These are phyloP conservation scores for Mesocentrotus franciscanus DNA, from an alignment of 53 echinoderm and acorn worm species.

Conservation along the genomic window DNA sequence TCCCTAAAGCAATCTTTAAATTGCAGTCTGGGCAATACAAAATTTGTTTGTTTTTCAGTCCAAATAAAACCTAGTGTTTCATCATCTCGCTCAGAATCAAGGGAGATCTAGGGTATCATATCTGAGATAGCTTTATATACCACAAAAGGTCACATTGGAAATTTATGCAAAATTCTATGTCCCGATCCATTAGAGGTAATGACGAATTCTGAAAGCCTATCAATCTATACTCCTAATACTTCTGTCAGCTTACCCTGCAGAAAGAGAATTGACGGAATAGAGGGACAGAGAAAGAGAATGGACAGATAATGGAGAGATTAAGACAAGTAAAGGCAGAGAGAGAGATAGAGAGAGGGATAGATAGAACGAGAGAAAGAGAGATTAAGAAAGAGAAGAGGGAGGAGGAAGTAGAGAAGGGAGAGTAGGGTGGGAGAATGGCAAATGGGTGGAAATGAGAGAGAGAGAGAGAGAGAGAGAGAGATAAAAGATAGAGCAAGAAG, in stretches of 20 bases:
- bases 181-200: conserved; percentile 62
- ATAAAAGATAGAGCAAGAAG: no score
- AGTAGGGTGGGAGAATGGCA: no score
- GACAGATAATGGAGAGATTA: not conserved
- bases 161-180: conserved; percentile 64
- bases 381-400: not conserved
- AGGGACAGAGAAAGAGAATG: not conserved
- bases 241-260: conserved; percentile 51
- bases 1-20: conserved; percentile 14
- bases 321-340: not conserved
- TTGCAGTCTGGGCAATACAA: not conserved
- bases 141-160: conserved; percentile 62
- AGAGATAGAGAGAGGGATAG: not conserved
- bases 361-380: not conserved
- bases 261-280: not conserved
- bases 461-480: not conserved
- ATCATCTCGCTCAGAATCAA: not conserved
- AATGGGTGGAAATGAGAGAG: not conserved
- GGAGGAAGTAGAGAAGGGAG: not conserved
- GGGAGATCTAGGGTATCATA: conserved; percentile 25
- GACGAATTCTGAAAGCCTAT: conserved; percentile 62
- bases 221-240: conserved; percentile 57
- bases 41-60: not conserved
- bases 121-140: not conserved
- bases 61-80: not conserved